These are phyloP conservation scores for Linnaemya tessellans DNA, from an alignment of 2,888 invertebrate species.

Conservation along the genomic window DNA sequence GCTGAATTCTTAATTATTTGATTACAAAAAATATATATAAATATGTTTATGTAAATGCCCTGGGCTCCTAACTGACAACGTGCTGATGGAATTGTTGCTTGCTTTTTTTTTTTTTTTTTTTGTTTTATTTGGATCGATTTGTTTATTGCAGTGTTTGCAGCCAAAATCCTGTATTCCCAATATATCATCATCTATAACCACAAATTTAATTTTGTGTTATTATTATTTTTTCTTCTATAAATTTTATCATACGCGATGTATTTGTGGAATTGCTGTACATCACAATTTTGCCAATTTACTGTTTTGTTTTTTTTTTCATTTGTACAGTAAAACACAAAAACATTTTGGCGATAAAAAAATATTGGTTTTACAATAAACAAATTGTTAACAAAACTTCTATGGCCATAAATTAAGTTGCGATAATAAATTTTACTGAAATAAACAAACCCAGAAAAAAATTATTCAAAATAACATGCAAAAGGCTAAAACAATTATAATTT, in stretches of 20 bases:
- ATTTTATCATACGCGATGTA: not conserved
- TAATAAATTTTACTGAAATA: not conserved
- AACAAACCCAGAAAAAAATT: slow-evolving; percentile 2
- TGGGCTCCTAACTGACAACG: too few species aligned
- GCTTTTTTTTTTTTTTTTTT: too few species aligned
- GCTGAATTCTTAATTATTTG: too few species aligned
- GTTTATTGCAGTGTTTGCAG: too few species aligned
- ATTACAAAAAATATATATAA: too few species aligned
- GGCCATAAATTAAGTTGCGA: slow-evolving; percentile 54
- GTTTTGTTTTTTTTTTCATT: slow-evolving; percentile 12
- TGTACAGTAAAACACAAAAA: slow-evolving; percentile 8
- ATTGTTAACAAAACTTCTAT: slow-evolving; percentile 52
- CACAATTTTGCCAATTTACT: slow-evolving; percentile 31
- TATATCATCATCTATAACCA: too few species aligned
- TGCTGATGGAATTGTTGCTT: too few species aligned
- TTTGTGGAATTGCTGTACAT: slow-evolving; percentile 15
- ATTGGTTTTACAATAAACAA: slow-evolving; percentile 43
- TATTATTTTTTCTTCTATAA: too few species aligned
- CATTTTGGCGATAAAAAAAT: slow-evolving; percentile 9
- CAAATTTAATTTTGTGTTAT: too few species aligned
- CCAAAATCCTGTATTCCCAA: too few species aligned
- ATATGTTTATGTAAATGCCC: too few species aligned
- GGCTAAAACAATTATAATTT: slow-evolving; percentile 36
- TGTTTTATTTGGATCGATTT: too few species aligned
- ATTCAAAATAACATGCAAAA: slow-evolving; percentile 14